phyloP scores from a whole-genome alignment of 1,140 invertebrate genomes.

The Drosophila tropicalis region DNA sequence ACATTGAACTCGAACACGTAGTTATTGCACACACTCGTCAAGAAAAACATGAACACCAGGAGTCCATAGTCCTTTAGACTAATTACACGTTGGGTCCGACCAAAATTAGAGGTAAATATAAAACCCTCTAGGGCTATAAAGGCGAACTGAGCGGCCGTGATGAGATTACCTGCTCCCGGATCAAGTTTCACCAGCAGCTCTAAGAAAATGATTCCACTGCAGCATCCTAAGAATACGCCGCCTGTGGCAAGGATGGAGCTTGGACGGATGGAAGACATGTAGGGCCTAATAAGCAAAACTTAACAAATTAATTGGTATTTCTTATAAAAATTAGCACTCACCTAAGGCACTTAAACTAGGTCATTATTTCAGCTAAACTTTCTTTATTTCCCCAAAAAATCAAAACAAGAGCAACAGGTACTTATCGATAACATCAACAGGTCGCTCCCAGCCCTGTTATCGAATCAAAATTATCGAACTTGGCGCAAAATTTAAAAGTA shows the following conservation, averaged over 20 bases:
- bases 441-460: neutral
- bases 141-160: slow-evolving; percentile 96
- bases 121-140: slow-evolving; percentile 97
- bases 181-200: slow-evolving; percentile 94
- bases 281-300: neutral
- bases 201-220: slow-evolving; percentile 94
- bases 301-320: neutral
- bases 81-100: slow-evolving; percentile 88
- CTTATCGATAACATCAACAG: slow-evolving; percentile 29
- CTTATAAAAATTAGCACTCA: neutral
- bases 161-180: slow-evolving; percentile 95
- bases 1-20: slow-evolving; percentile 98
- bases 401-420: slow-evolving; percentile 63
- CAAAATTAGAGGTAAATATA: slow-evolving; percentile 93
- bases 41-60: slow-evolving; percentile 95
- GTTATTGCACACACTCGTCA: slow-evolving; percentile 97
- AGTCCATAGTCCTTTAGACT: slow-evolving; percentile 91
- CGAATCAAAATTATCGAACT: neutral
- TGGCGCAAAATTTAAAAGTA: neutral
- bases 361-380: slow-evolving; percentile 29
- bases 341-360: slow-evolving; percentile 15
- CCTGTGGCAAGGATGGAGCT: slow-evolving; percentile 45
- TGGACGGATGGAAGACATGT: slow-evolving; percentile 43
- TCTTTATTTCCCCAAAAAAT: slow-evolving; percentile 53
- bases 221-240: slow-evolving; percentile 94